Percentiles rank a stretch among this genome's conserved stretches.
Conservation (phyloP, 2,888 invertebrate species). For the Dioctria linearis region DNA sequence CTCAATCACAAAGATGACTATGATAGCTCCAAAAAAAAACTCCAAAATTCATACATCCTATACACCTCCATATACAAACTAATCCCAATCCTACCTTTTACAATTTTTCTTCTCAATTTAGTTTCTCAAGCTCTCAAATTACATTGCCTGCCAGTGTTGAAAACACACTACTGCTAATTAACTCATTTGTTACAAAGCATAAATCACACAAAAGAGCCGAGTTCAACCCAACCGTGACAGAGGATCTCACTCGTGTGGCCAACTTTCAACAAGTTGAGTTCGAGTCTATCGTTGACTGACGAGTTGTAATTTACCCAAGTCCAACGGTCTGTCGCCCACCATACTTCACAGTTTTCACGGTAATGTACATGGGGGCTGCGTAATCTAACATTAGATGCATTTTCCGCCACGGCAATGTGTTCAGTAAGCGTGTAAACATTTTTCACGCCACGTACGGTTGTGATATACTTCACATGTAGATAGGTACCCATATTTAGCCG, state of each 20-base stretch:
- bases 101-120: too few relatives aligned
- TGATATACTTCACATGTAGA: slow-evolving; percentile 1
- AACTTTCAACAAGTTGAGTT: neutral
- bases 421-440: slow-evolving; percentile 55
- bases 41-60: too few relatives aligned
- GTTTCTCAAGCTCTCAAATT: too few relatives aligned
- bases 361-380: slow-evolving; percentile 21
- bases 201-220: slow-evolving; percentile 9
- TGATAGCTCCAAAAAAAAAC: too few relatives aligned
- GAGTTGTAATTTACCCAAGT: slow-evolving; percentile 24
- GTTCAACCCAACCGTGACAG: slow-evolving; percentile 19
- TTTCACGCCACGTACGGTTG: slow-evolving; percentile 46
- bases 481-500: neutral
- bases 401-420: slow-evolving; percentile 35
- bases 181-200: slow-evolving; percentile 19
- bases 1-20: too few relatives aligned
- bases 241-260: neutral
- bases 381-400: slow-evolving; percentile 23
- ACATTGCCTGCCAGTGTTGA: too few relatives aligned
- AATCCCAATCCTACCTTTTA: too few relatives aligned
- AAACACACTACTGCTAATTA: neutral
- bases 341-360: slow-evolving; percentile 50
- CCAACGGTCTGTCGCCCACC: slow-evolving; percentile 54
- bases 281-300: neutral
- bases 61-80: too few relatives aligned